A percentile compares a stretch with the other conserved stretches of the same genome.
Conservation (phyloP, 2,113 vertebrate genomes). For the Prunella himalayana region DNA sequence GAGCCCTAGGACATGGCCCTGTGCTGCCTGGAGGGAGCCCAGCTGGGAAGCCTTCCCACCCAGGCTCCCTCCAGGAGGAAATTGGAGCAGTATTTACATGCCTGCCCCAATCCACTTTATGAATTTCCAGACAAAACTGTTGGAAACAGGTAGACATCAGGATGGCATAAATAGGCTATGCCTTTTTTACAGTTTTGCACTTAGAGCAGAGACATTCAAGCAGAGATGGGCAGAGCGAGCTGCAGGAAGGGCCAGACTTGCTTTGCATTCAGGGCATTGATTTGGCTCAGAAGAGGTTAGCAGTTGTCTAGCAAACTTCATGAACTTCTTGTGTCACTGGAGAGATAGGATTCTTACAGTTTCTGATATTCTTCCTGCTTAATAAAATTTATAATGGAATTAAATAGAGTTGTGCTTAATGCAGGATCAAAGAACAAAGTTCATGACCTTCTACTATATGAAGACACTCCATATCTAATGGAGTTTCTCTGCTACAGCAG, state of each 20-base stretch:
- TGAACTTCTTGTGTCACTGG: not conserved
- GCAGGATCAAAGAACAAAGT: not conserved
- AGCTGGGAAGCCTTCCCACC: not conserved
- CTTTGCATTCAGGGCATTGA: fast-evolving
- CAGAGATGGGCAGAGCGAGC: fast-evolving
- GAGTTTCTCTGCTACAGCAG: not conserved
- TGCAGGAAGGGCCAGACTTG: not conserved
- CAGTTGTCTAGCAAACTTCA: not conserved
- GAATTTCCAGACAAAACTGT: not conserved
- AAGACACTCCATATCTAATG: not conserved
- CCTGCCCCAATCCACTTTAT: not conserved
- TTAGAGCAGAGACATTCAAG: not conserved
- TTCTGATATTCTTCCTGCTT: not conserved
- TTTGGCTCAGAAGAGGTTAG: not conserved
- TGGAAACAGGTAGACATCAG: not conserved
- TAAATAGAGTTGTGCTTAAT: not conserved
- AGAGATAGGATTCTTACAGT: not conserved
- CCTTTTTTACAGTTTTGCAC: not conserved
- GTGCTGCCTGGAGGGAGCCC: not conserved
- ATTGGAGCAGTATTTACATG: not conserved
- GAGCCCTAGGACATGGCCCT: not conserved
- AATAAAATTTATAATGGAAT: not conserved
- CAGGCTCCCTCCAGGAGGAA: not conserved
- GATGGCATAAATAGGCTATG: not conserved
- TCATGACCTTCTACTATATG: not conserved